Conservation (phyloP, 2,113 vertebrate species). For the Eidolon helvum region DNA sequence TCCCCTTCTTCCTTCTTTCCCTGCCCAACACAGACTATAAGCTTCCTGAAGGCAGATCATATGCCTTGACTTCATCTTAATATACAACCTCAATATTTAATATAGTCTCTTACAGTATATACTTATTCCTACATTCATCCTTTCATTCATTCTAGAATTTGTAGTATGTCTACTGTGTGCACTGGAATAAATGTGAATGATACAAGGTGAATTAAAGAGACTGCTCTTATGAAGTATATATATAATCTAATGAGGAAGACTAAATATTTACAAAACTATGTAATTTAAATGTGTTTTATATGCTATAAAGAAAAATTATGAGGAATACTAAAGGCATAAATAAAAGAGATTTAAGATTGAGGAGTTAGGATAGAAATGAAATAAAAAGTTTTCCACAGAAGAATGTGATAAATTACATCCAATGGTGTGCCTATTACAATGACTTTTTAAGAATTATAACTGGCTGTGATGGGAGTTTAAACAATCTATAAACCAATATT, state of each 20-base stretch:
- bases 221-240: not conserved
- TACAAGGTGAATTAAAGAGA: not conserved
- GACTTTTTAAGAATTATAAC: not conserved
- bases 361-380: not conserved
- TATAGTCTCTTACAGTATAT: not conserved
- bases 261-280: not conserved
- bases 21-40: not conserved
- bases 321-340: not conserved
- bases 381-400: not conserved
- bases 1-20: not conserved
- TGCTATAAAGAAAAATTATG: not conserved
- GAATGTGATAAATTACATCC: slow-evolving; percentile 3
- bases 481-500: not conserved
- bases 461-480: not conserved
- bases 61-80: not conserved
- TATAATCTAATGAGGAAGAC: not conserved
- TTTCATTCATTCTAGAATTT: not conserved
- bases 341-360: not conserved
- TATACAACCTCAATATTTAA: not conserved
- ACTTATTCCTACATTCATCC: not conserved
- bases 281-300: not conserved
- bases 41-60: not conserved
- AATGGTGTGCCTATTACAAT: not conserved
- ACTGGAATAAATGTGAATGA: not conserved
- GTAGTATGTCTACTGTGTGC: not conserved